Evolutionary conservation across 2,113 vertebrate species (phyloP).

Genomic region (Bubo scandiacus): DNA sequence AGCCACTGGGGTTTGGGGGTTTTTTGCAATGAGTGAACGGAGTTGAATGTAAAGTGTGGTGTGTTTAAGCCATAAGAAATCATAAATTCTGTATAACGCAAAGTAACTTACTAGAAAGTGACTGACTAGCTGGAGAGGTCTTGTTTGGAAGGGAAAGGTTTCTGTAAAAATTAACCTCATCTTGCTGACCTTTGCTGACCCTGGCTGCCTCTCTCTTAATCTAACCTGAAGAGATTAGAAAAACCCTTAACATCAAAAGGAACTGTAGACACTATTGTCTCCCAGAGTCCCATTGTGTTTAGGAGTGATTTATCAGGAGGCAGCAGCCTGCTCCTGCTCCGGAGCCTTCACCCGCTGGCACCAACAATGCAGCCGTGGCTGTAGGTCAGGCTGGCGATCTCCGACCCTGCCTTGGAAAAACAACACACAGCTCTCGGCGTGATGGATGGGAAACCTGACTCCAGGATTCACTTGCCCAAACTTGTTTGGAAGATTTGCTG

Average conservation of each 20-base stretch:
- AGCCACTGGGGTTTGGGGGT: not conserved
- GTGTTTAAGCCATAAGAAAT: not conserved
- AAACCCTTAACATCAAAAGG: slow-evolving; percentile 25
- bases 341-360: slow-evolving; percentile 74
- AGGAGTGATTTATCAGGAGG: slow-evolving; percentile 54
- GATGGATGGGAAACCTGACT: slow-evolving; percentile 3
- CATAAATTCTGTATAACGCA: not conserved
- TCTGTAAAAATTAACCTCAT: slow-evolving; percentile 30
- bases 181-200: not conserved
- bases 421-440: not conserved
- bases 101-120: not conserved
- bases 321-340: not conserved
- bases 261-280: not conserved
- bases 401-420: not conserved
- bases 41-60: not conserved
- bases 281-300: slow-evolving; percentile 1
- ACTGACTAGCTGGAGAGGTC: not conserved
- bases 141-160: not conserved
- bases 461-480: not conserved
- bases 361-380: not conserved
- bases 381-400: slow-evolving; percentile 39
- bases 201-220: not conserved
- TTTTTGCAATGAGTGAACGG: not conserved
- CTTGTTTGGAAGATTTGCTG: slow-evolving; percentile 3
- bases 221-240: slow-evolving; percentile 34